Percentiles rank a stretch among this genome's conserved stretches.
Conservation (phyloP, 2,888 invertebrate genomes). For the Drosophila paracracens region DNA sequence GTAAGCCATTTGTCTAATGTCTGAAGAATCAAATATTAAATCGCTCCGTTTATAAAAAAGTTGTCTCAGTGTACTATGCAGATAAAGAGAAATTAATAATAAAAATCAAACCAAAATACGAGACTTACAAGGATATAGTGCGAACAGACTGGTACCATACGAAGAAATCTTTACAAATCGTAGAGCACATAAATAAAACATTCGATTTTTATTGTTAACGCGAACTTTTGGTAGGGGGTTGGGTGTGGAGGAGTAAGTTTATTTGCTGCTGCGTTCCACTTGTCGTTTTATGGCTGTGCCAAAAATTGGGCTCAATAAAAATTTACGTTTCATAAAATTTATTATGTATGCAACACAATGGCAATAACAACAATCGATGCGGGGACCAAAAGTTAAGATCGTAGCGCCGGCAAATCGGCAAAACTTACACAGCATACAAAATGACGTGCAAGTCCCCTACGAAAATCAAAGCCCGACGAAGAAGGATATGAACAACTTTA, state of each 20-base stretch:
- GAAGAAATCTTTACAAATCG: slow-evolving; percentile 57
- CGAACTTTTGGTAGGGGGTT: slow-evolving; percentile 22
- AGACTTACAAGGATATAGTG: background rate
- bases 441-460: slow-evolving; percentile 18
- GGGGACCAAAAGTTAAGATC: slow-evolving; percentile 33
- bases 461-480: slow-evolving; percentile 48
- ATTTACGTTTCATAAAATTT: slow-evolving; percentile 81
- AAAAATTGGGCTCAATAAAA: slow-evolving; percentile 79
- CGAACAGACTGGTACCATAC: slow-evolving; percentile 8
- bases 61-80: background rate
- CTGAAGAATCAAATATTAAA: background rate
- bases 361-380: slow-evolving; percentile 55
- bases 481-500: slow-evolving; percentile 76
- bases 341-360: slow-evolving; percentile 79
- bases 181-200: slow-evolving; percentile 68
- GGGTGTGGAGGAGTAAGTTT: slow-evolving; percentile 33
- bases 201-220: slow-evolving; percentile 65
- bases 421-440: slow-evolving; percentile 54
- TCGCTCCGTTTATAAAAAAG: background rate
- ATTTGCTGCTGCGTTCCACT: slow-evolving; percentile 37
- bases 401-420: slow-evolving; percentile 34
- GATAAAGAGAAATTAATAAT: slow-evolving; percentile 24
- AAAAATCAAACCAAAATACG: slow-evolving; percentile 7
- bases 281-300: slow-evolving; percentile 69
- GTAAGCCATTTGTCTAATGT: background rate